Evolutionary conservation across 2,113 vertebrate species (phyloP).

Genomic region (Ibidorhyncha struthersii): DNA sequence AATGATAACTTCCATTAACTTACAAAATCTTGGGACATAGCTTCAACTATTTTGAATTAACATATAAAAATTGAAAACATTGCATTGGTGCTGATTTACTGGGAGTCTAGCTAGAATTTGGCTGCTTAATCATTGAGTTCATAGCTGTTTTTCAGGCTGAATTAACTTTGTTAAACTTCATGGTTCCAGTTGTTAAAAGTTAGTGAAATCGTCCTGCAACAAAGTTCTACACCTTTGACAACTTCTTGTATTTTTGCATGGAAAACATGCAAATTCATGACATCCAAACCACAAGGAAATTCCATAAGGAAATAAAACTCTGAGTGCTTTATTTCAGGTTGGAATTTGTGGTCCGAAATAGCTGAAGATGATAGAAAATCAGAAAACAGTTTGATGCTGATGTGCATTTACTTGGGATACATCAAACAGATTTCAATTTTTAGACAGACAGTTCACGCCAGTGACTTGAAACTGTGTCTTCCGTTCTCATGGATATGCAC

Average conservation of each 20-base stretch:
- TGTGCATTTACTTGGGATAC: neutral
- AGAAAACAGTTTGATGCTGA: neutral
- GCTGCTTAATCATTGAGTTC: neutral
- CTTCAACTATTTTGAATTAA: neutral
- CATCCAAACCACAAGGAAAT: neutral
- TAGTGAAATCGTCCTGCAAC: neutral
- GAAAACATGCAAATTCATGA: neutral
- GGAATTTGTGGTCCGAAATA: neutral
- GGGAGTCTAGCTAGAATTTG: neutral
- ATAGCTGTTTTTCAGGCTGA: neutral
- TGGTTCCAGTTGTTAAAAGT: neutral
- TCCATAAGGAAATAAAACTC: neutral
- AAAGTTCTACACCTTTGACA: neutral
- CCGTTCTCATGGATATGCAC: neutral
- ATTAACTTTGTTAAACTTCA: neutral
- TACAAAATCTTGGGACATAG: neutral
- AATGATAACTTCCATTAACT: neutral
- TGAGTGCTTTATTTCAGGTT: neutral
- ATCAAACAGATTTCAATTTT: neutral
- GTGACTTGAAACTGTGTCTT: neutral
- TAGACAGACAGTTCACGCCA: neutral
- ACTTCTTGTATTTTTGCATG: neutral
- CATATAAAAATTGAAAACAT: neutral
- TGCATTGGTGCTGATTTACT: neutral
- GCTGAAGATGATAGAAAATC: neutral